These are phyloP conservation scores for Silurus lanzhouensis DNA, from an alignment of 2,797 vertebrate species.

Conservation along the genomic window DNA sequence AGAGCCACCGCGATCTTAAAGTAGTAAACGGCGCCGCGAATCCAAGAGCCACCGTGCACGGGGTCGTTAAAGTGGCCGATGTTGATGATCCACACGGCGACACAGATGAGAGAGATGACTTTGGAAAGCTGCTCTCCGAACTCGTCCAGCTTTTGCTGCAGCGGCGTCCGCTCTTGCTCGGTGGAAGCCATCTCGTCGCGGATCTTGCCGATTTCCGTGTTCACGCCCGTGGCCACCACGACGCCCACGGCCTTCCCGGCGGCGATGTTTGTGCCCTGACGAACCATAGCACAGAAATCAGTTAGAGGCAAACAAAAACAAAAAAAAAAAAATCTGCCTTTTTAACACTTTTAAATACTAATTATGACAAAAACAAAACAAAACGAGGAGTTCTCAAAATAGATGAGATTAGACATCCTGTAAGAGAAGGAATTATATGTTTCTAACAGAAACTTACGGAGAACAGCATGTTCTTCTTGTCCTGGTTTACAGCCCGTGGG, in stretches of 20 bases:
- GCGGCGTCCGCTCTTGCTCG: constrained; percentile 93
- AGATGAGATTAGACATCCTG: background rate
- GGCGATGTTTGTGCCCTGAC: constrained; percentile 94
- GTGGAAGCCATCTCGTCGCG: constrained; percentile 97
- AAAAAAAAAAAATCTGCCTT: background rate
- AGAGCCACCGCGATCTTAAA: constrained; percentile 97
- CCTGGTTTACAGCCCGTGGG: constrained; percentile 97
- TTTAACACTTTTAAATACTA: background rate
- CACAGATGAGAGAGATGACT: constrained; percentile 95
- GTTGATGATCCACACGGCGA: constrained; percentile 98
- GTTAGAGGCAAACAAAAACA: background rate
- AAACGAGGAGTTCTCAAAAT: background rate
- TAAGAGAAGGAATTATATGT: background rate
- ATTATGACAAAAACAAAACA: background rate
- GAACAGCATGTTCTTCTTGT: constrained; percentile 99
- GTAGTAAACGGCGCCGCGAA: constrained; percentile 96
- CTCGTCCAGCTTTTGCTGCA: constrained; percentile 97
- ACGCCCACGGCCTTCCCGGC: constrained; percentile 96
- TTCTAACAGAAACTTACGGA: constrained; percentile 81
- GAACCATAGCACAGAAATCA: background rate
- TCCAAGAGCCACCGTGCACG: constrained; percentile 97
- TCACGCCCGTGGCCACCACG: constrained; percentile 91
- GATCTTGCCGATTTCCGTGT: constrained; percentile 97
- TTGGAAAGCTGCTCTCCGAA: constrained; percentile 98
- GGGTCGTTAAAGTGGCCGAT: constrained; percentile 98